A percentile compares a stretch with the other conserved stretches of the same genome.
Conservation (phyloP, 1,140 invertebrate genomes). For the Nomia melanderi region DNA sequence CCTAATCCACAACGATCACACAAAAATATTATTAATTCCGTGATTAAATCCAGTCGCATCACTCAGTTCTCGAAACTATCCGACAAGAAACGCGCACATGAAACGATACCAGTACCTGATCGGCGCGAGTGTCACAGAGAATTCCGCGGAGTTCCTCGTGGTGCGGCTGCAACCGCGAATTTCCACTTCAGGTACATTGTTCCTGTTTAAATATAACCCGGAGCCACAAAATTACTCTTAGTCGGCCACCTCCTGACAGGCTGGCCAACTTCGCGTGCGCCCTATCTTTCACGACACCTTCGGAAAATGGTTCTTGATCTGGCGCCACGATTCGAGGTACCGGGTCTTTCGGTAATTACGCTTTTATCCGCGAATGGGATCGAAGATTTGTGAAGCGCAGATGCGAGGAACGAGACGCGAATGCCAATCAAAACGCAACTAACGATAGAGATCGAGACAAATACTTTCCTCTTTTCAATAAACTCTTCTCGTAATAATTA, state of each 20-base stretch:
- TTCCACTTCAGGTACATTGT: slow-evolving; percentile 64
- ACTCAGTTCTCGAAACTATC: neutral
- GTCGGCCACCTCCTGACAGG: slow-evolving; percentile 53
- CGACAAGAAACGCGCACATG: neutral
- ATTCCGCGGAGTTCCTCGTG: slow-evolving; percentile 43
- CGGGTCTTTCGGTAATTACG: neutral
- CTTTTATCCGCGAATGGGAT: neutral
- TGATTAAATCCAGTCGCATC: neutral
- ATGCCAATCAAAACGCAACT: neutral
- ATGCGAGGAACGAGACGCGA: neutral
- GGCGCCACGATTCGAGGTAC: neutral
- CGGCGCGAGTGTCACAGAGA: slow-evolving; percentile 25
- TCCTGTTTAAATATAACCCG: slow-evolving; percentile 64
- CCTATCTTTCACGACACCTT: slow-evolving; percentile 47
- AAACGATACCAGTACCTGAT: slow-evolving; percentile 15
- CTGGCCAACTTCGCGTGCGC: slow-evolving; percentile 48
- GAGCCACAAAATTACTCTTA: slow-evolving; percentile 59
- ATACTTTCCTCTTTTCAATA: too few species aligned
- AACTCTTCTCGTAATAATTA: too few species aligned
- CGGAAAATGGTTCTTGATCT: neutral
- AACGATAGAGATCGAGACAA: neutral
- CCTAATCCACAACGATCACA: neutral
- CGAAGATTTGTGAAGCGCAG: neutral
- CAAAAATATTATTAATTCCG: neutral
- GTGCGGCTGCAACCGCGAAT: slow-evolving; percentile 50